Conservation (phyloP, 2,797 vertebrate genomes). For the Acropternis orthonyx region DNA sequence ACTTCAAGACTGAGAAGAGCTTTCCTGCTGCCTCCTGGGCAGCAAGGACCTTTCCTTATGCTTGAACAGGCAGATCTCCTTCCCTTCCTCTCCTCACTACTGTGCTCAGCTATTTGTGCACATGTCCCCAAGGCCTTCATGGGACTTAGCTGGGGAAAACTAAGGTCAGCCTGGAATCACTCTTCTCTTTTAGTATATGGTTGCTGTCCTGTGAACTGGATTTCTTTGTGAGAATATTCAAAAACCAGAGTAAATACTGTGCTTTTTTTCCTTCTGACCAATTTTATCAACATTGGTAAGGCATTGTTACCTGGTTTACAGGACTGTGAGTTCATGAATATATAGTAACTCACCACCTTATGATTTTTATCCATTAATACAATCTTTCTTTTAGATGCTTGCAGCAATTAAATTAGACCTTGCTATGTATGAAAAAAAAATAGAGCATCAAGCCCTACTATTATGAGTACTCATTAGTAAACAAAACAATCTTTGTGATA, state of each 20-base stretch:
- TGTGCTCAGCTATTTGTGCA: background rate
- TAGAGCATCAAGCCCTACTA: conserved; percentile 6
- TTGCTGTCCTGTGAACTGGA: background rate
- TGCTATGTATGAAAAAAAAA: conserved; percentile 26
- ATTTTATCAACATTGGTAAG: conserved; percentile 36
- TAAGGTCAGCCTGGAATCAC: background rate
- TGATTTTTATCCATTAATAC: conserved; percentile 61
- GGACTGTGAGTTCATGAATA: conserved; percentile 52
- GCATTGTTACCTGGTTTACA: conserved; percentile 39
- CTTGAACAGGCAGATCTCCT: background rate
- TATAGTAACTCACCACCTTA: conserved; percentile 33
- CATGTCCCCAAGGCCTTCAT: background rate
- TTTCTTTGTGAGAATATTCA: background rate
- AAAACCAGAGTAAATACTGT: background rate
- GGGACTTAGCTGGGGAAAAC: background rate
- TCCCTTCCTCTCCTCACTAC: background rate
- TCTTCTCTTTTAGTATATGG: background rate
- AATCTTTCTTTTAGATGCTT: conserved; percentile 56
- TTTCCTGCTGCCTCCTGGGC: conserved; percentile 33
- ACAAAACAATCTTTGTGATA: conserved; percentile 58
- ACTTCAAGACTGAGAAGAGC: conserved; percentile 32
- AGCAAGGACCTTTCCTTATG: conserved; percentile 10
- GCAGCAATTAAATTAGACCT: conserved; percentile 63
- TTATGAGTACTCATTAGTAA: conserved; percentile 67
- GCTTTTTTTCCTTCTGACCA: conserved; percentile 10